A percentile compares a stretch with the other conserved stretches of the same genome.
Conservation (phyloP, 1,140 invertebrate species). For the Daktulosphaira vitifoliae region DNA sequence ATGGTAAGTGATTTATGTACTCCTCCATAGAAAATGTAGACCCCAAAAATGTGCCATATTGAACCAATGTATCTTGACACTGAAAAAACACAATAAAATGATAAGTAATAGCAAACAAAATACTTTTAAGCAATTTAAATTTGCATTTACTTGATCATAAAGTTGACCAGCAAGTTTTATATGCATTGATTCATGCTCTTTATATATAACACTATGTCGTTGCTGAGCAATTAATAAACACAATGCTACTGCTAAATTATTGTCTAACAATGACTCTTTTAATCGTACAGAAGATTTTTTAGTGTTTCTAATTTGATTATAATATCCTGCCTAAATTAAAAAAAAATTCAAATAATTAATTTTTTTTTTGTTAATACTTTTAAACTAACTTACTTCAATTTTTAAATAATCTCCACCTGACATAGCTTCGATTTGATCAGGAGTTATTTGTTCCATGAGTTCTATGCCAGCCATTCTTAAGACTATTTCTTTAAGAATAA, state of each 20-base stretch:
- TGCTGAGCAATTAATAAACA: conserved; percentile 96
- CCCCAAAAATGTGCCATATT: conserved; percentile 93
- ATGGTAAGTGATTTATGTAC: conserved; percentile 79
- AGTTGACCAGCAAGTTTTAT: conserved; percentile 76
- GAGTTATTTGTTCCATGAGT: conserved; percentile 90
- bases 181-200: conserved; percentile 77
- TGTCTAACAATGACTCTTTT: conserved; percentile 87
- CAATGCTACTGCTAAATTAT: conserved; percentile 84
- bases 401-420: conserved; percentile 89
- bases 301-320: conserved; percentile 92
- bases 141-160: conserved; percentile 45
- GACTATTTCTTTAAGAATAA: conserved; percentile 95
- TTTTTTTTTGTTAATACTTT: conserved; percentile 7
- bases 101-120: background rate
- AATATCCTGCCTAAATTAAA: conserved; percentile 74
- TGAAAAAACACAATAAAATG: conserved; percentile 45
- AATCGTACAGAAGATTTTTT: conserved; percentile 91
- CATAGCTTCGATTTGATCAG: conserved; percentile 92
- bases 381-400: conserved; percentile 61
- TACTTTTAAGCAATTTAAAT: background rate
- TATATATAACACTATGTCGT: conserved; percentile 83
- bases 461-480: conserved; percentile 99
- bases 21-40: conserved; percentile 90
- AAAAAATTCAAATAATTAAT: conserved; percentile 2
- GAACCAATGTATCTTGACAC: conserved; percentile 96